phyloP scores from a whole-genome alignment of 2,888 invertebrate genomes.

The Yponomeuta sedellus region DNA sequence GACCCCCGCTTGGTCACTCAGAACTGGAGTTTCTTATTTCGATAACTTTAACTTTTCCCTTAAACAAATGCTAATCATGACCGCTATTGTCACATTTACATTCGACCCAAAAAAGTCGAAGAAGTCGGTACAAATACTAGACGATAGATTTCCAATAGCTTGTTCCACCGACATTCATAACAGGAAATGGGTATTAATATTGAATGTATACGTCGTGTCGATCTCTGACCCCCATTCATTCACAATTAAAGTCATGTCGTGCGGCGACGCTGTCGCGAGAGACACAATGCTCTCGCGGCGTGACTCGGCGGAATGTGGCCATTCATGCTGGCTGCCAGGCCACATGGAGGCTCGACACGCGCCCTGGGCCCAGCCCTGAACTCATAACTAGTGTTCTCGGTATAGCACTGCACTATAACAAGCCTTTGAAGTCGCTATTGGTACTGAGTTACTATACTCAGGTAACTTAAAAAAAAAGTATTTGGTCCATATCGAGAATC shows the following conservation, averaged over 20 bases:
- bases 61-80: constrained; percentile 30
- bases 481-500: no score
- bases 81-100: constrained; percentile 22
- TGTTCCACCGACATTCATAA: constrained; percentile 32
- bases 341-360: constrained; percentile 23
- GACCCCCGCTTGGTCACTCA: constrained; percentile 30
- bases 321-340: constrained; percentile 48
- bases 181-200: constrained; percentile 55
- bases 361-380: constrained; percentile 17
- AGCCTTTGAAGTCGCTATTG: background rate
- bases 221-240: constrained; percentile 72
- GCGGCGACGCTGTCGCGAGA: constrained; percentile 55
- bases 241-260: constrained; percentile 68
- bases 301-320: constrained; percentile 62
- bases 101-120: background rate
- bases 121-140: background rate
- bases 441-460: background rate
- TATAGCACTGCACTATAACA: background rate
- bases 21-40: constrained; percentile 59
- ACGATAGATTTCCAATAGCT: constrained; percentile 8
- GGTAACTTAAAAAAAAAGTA: no score
- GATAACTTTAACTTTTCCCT: constrained; percentile 45
- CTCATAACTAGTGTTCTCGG: background rate
- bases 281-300: constrained; percentile 68
- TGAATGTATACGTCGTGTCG: constrained; percentile 41